These are phyloP conservation scores for Alectura lathami DNA, from an alignment of 2,113 vertebrate species.

Conservation along the genomic window DNA sequence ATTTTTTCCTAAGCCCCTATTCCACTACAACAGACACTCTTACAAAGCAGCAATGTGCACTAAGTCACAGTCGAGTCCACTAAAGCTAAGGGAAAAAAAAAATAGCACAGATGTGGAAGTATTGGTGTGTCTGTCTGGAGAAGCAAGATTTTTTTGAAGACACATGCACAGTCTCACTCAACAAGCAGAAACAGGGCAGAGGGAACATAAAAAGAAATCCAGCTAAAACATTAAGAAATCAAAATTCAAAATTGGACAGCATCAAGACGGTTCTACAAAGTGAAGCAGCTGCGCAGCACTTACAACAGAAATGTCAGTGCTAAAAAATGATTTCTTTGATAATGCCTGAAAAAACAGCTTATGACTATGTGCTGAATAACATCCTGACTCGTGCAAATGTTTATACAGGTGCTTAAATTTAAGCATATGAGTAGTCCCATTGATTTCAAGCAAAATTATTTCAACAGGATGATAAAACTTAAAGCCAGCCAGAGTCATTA, in stretches of 20 bases:
- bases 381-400: neutral
- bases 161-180: neutral
- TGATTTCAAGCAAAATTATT: constrained; percentile 33
- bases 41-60: constrained; percentile 18
- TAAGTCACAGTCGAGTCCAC: neutral
- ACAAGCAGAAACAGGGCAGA: neutral
- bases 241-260: neutral
- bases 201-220: neutral
- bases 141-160: neutral
- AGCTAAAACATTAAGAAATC: neutral
- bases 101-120: neutral
- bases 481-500: constrained; percentile 19
- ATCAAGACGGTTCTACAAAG: neutral
- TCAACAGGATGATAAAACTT: constrained; percentile 48
- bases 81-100: neutral
- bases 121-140: neutral
- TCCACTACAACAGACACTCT: neutral
- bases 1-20: neutral
- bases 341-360: neutral
- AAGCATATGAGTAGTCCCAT: neutral
- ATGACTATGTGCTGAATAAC: constrained; percentile 39
- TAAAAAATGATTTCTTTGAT: neutral
- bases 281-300: neutral
- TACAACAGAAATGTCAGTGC: neutral
- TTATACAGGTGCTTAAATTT: constrained; percentile 55